phyloP scores from a whole-genome alignment of 2,888 invertebrate genomes.

The Melieria crassipennis region DNA sequence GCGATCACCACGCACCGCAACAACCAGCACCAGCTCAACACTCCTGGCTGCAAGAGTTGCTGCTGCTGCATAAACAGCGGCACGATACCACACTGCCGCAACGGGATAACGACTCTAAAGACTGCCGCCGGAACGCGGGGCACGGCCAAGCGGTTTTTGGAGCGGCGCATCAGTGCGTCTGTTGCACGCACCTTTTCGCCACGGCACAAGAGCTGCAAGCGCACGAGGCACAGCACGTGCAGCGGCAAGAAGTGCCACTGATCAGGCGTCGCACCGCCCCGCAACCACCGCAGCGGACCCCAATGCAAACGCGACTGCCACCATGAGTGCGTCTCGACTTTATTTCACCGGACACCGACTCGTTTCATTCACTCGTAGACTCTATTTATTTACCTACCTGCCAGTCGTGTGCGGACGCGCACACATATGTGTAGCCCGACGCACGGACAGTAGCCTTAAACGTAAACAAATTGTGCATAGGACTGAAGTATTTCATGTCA shows the following conservation, averaged over 20 bases:
- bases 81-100: not conserved
- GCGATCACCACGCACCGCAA: not conserved
- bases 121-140: not conserved
- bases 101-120: not conserved
- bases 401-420: too few species aligned
- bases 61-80: not conserved
- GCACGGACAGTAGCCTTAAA: too few species aligned
- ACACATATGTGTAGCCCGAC: too few species aligned
- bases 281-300: too few species aligned
- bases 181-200: conserved; percentile 44
- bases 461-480: not conserved
- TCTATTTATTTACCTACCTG: too few species aligned
- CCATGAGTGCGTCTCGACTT: too few species aligned
- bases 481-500: not conserved
- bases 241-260: conserved; percentile 11
- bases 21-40: not conserved
- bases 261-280: too few species aligned
- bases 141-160: not conserved
- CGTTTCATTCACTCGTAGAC: too few species aligned
- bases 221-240: conserved; percentile 36
- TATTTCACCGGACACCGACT: too few species aligned
- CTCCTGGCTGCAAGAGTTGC: not conserved
- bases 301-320: too few species aligned
- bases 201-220: conserved; percentile 29
- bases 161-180: conserved; percentile 39